Evolutionary conservation across 2,113 vertebrate genomes (phyloP).

Genomic region (Vidua chalybeata): DNA sequence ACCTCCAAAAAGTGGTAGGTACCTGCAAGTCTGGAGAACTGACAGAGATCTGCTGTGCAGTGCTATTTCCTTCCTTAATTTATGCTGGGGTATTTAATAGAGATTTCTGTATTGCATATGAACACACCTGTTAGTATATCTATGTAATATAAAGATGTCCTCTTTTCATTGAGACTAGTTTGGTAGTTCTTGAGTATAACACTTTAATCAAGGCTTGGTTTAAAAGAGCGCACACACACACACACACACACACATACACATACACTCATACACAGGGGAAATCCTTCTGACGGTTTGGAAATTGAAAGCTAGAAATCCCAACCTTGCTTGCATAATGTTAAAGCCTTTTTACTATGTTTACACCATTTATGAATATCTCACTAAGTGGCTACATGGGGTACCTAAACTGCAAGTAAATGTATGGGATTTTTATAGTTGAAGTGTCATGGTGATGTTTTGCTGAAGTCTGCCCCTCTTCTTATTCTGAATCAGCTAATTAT

Average conservation of each 20-base stretch:
- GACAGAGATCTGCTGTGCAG: background rate
- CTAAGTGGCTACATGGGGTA: background rate
- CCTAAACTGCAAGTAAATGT: background rate
- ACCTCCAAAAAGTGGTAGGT: conserved; percentile 92
- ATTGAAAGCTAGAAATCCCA: background rate
- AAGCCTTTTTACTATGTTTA: background rate
- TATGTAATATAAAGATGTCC: background rate
- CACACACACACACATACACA: too few relatives aligned
- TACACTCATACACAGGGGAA: background rate
- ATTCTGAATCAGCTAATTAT: background rate
- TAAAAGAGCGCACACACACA: background rate
- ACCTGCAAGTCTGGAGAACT: background rate
- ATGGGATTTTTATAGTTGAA: background rate
- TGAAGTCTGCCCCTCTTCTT: background rate
- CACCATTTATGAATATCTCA: background rate
- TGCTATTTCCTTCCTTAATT: background rate
- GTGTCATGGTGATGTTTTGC: background rate
- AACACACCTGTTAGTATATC: background rate
- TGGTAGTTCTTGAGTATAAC: background rate
- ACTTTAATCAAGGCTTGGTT: background rate
- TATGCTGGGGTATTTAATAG: background rate
- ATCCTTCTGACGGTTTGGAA: background rate
- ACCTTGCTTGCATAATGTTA: background rate
- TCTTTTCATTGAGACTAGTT: background rate
- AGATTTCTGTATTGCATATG: background rate